A percentile compares a stretch with the other conserved stretches of the same genome.
phyloP scores from a whole-genome alignment of 1,140 invertebrate species.

The Papilio polyxenes region DNA sequence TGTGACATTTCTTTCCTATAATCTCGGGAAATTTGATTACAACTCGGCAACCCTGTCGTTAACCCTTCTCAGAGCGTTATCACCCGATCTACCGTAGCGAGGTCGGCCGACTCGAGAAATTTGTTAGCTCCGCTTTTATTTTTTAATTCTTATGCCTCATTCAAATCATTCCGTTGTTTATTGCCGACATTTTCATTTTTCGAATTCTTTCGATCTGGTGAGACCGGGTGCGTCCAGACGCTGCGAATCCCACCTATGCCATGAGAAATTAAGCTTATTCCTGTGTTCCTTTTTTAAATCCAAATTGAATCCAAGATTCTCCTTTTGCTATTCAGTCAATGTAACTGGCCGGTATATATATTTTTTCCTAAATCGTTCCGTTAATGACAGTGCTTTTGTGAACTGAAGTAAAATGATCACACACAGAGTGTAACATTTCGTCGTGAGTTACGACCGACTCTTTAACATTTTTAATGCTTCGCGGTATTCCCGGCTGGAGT shows the following conservation, averaged over 20 bases:
- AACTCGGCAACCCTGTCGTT: conserved; percentile 52
- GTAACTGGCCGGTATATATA: conserved; percentile 64
- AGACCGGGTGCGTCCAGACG: conserved; percentile 49
- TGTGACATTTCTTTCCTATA: neutral
- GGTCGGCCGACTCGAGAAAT: conserved; percentile 63
- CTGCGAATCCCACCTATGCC: conserved; percentile 66
- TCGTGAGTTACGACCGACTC: conserved; percentile 57
- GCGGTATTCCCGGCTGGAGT: conserved; percentile 55
- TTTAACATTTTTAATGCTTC: conserved; percentile 65
- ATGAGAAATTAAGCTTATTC: conserved; percentile 72
- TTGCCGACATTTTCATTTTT: conserved; percentile 79
- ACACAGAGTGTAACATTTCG: conserved; percentile 56
- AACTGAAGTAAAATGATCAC: conserved; percentile 56
- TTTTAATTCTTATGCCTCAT: conserved; percentile 75
- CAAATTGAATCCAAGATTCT: conserved; percentile 66
- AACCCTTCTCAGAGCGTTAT: conserved; percentile 72
- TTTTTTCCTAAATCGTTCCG: neutral
- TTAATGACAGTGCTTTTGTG: conserved; percentile 45
- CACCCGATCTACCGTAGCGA: conserved; percentile 59
- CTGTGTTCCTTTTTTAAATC: conserved; percentile 69
- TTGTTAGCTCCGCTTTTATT: conserved; percentile 71
- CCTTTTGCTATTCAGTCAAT: conserved; percentile 62
- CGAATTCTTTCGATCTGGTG: conserved; percentile 60
- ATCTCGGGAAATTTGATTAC: neutral
- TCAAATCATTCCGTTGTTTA: conserved; percentile 79